Evolutionary conservation across 2,888 invertebrate genomes (phyloP).

Genomic region (Eulithis prunata): DNA sequence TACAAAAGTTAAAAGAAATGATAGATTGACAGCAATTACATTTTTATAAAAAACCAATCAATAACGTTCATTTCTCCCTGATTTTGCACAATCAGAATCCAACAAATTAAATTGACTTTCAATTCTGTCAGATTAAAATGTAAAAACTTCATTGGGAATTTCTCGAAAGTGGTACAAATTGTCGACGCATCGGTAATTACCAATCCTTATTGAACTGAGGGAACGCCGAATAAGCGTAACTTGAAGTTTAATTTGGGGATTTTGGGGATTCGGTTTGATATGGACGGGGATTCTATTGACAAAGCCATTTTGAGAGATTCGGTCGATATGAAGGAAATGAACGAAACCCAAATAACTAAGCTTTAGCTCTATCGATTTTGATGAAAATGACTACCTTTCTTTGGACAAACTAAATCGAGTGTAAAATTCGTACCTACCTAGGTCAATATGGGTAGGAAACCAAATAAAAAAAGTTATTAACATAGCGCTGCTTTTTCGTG

Average conservation of each 20-base stretch:
- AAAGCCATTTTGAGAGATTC: conserved; percentile 17
- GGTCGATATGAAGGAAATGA: conserved; percentile 12
- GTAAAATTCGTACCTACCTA: too few relatives aligned
- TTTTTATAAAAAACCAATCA: not conserved
- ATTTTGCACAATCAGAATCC: not conserved
- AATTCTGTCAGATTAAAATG: conserved; percentile 7
- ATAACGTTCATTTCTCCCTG: not conserved
- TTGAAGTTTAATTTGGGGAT: conserved; percentile 28
- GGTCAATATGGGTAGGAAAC: too few relatives aligned
- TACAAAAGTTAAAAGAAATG: too few relatives aligned
- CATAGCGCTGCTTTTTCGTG: too few relatives aligned
- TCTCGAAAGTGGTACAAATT: conserved; percentile 16
- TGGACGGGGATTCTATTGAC: conserved; percentile 23
- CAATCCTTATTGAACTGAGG: conserved; percentile 13
- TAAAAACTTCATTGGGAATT: conserved; percentile 10
- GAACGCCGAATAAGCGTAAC: conserved; percentile 28
- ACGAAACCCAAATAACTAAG: not conserved
- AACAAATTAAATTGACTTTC: conserved; percentile 9
- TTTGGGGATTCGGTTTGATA: conserved; percentile 16
- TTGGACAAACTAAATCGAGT: too few relatives aligned
- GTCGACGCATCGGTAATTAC: conserved; percentile 26
- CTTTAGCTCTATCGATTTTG: too few relatives aligned
- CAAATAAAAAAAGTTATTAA: too few relatives aligned
- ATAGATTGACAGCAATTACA: not conserved
- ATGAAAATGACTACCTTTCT: too few relatives aligned